A percentile compares a stretch with the other conserved stretches of the same genome.
phyloP scores from a whole-genome alignment of 2,797 vertebrate species.

The Trachurus trachurus region DNA sequence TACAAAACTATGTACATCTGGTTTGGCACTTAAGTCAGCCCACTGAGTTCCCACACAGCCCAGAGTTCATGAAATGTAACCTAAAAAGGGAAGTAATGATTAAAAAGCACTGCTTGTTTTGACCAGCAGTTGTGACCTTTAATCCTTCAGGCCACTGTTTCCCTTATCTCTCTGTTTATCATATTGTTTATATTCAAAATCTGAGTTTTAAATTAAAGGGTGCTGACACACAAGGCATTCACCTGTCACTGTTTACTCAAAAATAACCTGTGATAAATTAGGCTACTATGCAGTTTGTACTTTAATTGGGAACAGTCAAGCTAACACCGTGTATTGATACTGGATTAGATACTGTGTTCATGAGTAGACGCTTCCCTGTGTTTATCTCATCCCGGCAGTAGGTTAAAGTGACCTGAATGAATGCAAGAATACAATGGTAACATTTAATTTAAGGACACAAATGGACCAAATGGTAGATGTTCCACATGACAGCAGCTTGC shows the following conservation, averaged over 20 bases:
- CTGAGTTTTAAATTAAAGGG: not conserved
- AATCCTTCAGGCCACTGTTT: not conserved
- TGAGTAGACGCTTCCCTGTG: slow-evolving; percentile 48
- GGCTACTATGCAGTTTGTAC: not conserved
- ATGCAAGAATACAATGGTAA: not conserved
- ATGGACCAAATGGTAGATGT: not conserved
- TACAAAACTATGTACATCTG: no score
- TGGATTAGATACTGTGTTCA: slow-evolving; percentile 33
- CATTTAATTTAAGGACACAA: not conserved
- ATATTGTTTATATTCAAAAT: not conserved
- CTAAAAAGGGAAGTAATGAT: not conserved
- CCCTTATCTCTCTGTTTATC: not conserved
- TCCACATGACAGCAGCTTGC: not conserved
- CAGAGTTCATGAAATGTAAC: not conserved
- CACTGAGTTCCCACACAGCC: not conserved
- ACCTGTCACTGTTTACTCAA: not conserved
- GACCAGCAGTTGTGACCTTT: not conserved
- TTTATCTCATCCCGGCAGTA: slow-evolving; percentile 5
- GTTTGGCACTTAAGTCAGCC: not conserved
- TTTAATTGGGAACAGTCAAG: not conserved
- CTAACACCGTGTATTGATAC: slow-evolving; percentile 17
- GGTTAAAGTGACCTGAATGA: not conserved
- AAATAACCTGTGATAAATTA: not conserved
- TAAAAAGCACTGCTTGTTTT: not conserved
- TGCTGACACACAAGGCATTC: not conserved